Conservation (phyloP, 2,888 invertebrate species). For the Teinopalpus imperialis region DNA sequence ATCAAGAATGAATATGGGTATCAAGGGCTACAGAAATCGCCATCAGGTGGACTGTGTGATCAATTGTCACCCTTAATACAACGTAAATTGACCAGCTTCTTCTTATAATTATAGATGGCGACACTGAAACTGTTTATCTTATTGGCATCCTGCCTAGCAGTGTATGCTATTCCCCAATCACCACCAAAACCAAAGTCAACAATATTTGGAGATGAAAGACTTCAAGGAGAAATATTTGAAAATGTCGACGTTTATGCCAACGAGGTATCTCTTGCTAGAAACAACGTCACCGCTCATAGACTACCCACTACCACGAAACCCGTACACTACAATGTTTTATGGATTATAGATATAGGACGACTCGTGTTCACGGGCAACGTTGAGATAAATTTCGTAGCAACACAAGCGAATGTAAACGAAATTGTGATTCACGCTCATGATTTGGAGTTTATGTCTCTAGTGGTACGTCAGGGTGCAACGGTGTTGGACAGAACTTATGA, state of each 20-base stretch:
- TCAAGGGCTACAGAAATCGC: too few relatives aligned
- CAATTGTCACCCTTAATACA: too few relatives aligned
- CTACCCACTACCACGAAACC: conserved; percentile 78
- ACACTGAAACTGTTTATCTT: conserved; percentile 46
- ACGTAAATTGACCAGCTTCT: too few relatives aligned
- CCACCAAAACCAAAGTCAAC: conserved; percentile 50
- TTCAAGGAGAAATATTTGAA: conserved; percentile 61
- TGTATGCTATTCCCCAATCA: conserved; percentile 41
- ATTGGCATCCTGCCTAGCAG: conserved; percentile 42
- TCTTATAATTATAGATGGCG: conserved; percentile 56
- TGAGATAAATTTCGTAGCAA: conserved; percentile 53
- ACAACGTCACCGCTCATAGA: conserved; percentile 48
- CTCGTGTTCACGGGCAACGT: conserved; percentile 58
- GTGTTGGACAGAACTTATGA: conserved; percentile 29
- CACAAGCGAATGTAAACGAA: conserved; percentile 45
- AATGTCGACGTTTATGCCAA: conserved; percentile 37
- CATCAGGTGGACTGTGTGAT: too few relatives aligned
- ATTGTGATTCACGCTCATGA: conserved; percentile 62
- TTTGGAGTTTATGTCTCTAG: conserved; percentile 51
- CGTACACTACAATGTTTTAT: conserved; percentile 68
- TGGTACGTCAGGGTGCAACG: conserved; percentile 50
- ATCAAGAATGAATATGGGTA: too few relatives aligned
- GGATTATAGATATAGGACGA: conserved; percentile 61
- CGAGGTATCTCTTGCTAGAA: conserved; percentile 30
- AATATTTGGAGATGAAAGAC: conserved; percentile 63